Evolutionary conservation across 2,113 vertebrate genomes (phyloP).

Genomic region (Grallaria varia): DNA sequence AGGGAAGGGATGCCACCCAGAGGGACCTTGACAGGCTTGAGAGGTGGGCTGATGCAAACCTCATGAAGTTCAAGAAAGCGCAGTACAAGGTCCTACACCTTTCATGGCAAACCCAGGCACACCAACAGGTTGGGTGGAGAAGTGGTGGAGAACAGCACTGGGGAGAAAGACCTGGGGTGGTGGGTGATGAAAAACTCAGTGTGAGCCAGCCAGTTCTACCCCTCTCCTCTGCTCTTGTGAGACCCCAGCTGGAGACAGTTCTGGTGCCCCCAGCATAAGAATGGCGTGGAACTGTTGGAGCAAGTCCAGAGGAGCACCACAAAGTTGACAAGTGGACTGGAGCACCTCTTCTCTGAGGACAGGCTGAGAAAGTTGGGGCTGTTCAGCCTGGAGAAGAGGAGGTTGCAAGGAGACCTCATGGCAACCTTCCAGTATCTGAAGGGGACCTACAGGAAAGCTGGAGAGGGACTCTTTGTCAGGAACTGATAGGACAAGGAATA

Average conservation of each 20-base stretch:
- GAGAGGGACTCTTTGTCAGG: background rate
- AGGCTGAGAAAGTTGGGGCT: background rate
- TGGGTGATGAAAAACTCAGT: background rate
- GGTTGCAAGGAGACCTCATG: background rate
- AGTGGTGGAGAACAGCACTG: background rate
- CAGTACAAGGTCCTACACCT: accelerated
- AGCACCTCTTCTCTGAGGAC: accelerated
- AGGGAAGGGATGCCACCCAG: background rate
- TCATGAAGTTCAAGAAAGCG: background rate
- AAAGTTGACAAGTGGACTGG: background rate
- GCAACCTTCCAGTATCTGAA: background rate
- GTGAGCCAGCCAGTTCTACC: background rate
- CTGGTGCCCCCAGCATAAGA: background rate
- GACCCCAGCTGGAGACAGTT: background rate
- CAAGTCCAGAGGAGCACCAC: background rate
- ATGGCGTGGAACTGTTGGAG: background rate
- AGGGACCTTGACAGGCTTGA: background rate
- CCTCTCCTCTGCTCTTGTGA: background rate
- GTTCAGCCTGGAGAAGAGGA: background rate
- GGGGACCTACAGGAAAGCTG: background rate
- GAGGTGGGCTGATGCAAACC: background rate
- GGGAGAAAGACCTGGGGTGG: background rate
- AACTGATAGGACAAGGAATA: background rate
- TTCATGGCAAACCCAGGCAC: too few relatives aligned
- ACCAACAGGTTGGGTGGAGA: background rate